Evolutionary conservation across 2,888 invertebrate genomes (phyloP), one percentile per base, ranked within the genome.

Genomic region (Nomada goodeniana): DNA sequence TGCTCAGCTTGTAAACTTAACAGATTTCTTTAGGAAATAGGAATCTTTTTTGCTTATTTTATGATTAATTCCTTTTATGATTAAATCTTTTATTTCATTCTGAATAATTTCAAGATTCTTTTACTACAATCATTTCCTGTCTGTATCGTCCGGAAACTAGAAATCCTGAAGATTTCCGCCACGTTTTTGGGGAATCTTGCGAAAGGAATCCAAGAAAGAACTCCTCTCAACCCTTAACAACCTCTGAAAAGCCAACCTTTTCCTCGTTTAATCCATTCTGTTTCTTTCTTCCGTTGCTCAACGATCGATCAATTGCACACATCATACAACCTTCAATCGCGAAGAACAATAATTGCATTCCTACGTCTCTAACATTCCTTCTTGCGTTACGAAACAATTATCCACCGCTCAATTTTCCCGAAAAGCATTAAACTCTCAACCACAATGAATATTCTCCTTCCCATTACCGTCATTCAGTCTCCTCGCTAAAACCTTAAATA

Each of bases 171-270:
- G 20, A 61, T 75, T 69, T 26, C 15, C 69, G 44, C 44, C 11
- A 20, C 67, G 20, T 42, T 57, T 44, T 50, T 15, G n/a, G 23
- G 23, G 18, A 61, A 15, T n/a, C 26, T 53, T 10, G 52, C 36
- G 26, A 42, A 26, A 71, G 44, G 72, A 78, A 80, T 78, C 67
- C 80, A 71, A 67, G 67, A 42, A 20, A 78, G 47, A 71, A 47
- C 65, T n/a, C 26, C 55, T 67, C 60, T 65, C 53, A 60, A 47
- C 53, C 44, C 44, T 20, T 23, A 65, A 76, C 63, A 69, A 53
- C 42, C 55, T 18, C 63, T 20, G 47, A 42, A 59, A 10, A n/a
- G 42, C 23, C 36, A n/a, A 42, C 11, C 4, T 29, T 18, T n/a
- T 20, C 15, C 44, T 26, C 50, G 13, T 15, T 50, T 36, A 26